Evolutionary conservation across 2,888 invertebrate species (phyloP), one percentile per base, ranked within the genome.

Genomic region (Drosophila pullipes): DNA sequence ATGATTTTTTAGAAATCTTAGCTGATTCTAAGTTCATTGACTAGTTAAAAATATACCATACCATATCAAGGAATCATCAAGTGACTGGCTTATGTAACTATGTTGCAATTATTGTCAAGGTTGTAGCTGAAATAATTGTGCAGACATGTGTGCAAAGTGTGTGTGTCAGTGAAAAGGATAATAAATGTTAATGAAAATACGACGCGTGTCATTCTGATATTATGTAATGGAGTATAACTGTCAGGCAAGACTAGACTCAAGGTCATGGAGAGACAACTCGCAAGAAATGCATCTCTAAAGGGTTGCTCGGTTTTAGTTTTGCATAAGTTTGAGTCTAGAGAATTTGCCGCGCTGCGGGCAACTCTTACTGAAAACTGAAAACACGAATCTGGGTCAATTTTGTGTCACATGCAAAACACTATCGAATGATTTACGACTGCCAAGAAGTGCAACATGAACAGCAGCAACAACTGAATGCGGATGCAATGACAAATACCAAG

Each of bases 401-500:
- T 55, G 53, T 77, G 88, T 88, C 74, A 80, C 78, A 85, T 85
- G 88, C 80, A 85, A 85, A 88, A 78, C 83, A 75, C 69, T 57
- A 74, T 53, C 60, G 47, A 30, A 80, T 86, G 85, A 86, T 86
- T 86, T 86, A 86, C 80, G 83, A 86, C 80, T 74, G 74, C 68
- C 68, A 60, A 66, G 75, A 71, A 83, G 62, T 54, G 49, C 18
- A 33, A 47, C 33, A 44, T 65, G 39, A 62, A 72, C 44, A 22
- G 61, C 37, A 58, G 65, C 57, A 49, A 58, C 55, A 64, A 77
- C 30, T 69, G 75, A 70, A 74, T 74, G 53, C 87, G 82, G 83
- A 82, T 82, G 67, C 71, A 37, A 39, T 53, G 54, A 57, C 62
- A 41, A 47, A 37, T 47, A 55, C 52, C 53, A 16, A 33, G 53